phyloP scores from a whole-genome alignment of 1,140 invertebrate genomes.

The Thalassaphorura encarpata region DNA sequence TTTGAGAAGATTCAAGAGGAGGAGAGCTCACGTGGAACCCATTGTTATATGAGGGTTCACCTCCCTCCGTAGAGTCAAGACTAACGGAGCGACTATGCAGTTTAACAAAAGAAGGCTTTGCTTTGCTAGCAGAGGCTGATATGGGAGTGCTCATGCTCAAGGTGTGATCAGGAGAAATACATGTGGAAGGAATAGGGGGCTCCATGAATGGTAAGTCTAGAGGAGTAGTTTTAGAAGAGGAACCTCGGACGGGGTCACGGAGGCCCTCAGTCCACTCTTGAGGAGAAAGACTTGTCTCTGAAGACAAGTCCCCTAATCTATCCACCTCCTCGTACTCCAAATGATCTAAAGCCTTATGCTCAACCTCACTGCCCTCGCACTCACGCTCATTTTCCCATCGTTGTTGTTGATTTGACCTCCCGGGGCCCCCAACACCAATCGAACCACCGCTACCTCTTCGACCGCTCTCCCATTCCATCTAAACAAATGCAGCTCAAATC shows the following conservation, averaged over 20 bases:
- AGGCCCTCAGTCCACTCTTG: not conserved
- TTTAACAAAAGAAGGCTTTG: slow-evolving; percentile 23
- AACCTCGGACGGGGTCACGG: not conserved
- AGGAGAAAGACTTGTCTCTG: not conserved
- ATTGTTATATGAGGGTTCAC: not conserved
- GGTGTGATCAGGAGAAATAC: slow-evolving; percentile 31
- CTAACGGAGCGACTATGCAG: slow-evolving; percentile 23
- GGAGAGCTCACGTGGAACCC: not conserved
- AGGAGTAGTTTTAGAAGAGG: not conserved
- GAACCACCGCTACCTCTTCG: slow-evolving; percentile 8
- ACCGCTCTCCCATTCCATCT: slow-evolving; percentile 24
- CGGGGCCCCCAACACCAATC: not conserved
- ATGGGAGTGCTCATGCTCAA: slow-evolving; percentile 29
- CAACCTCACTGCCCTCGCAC: slow-evolving; percentile 22
- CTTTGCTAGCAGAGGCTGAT: slow-evolving; percentile 23
- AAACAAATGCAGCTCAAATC: not conserved
- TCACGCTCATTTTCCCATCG: slow-evolving; percentile 32
- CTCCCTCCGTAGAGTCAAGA: slow-evolving; percentile 1
- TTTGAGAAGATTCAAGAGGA: not conserved
- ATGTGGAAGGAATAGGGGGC: slow-evolving; percentile 5
- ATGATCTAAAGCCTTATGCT: slow-evolving; percentile 21
- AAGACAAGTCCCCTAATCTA: not conserved
- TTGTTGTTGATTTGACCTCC: slow-evolving; percentile 4
- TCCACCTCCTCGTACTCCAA: not conserved
- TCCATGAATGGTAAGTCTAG: slow-evolving; percentile 19